phyloP scores from a whole-genome alignment of 2,797 vertebrate genomes.

The Pogonophryne albipinna region DNA sequence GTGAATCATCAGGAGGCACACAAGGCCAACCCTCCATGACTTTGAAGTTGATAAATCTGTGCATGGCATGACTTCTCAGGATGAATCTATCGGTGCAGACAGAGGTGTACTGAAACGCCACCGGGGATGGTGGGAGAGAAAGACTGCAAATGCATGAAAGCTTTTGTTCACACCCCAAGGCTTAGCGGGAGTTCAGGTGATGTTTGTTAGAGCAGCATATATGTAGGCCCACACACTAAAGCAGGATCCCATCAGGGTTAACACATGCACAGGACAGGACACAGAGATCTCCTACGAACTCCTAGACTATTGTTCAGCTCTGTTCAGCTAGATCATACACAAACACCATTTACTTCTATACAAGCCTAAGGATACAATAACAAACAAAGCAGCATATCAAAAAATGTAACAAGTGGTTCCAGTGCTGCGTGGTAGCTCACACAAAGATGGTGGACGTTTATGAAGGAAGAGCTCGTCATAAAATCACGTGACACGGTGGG shows the following conservation, averaged over 20 bases:
- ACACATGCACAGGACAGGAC: slow-evolving; percentile 81
- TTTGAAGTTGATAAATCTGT: slow-evolving; percentile 61
- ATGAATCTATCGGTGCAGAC: slow-evolving; percentile 53
- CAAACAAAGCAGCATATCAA: slow-evolving; percentile 71
- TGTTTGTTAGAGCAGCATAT: slow-evolving; percentile 79
- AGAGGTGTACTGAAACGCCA: slow-evolving; percentile 41
- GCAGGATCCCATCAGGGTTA: slow-evolving; percentile 67
- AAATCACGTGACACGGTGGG: slow-evolving; percentile 39
- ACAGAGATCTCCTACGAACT: slow-evolving; percentile 63
- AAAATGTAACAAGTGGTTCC: slow-evolving; percentile 56
- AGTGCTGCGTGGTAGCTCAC: slow-evolving; percentile 52
- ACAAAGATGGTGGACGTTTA: slow-evolving; percentile 49
- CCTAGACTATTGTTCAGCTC: slow-evolving; percentile 64
- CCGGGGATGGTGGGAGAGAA: slow-evolving; percentile 22
- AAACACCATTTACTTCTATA: slow-evolving; percentile 70
- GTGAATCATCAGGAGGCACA: slow-evolving; percentile 52
- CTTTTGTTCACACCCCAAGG: slow-evolving; percentile 52
- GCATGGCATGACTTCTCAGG: slow-evolving; percentile 61
- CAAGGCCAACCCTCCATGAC: slow-evolving; percentile 27
- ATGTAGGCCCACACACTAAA: slow-evolving; percentile 73
- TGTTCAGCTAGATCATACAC: slow-evolving; percentile 65
- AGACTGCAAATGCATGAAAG: slow-evolving; percentile 68
- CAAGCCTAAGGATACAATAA: slow-evolving; percentile 71
- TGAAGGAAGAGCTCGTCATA: slow-evolving; percentile 55
- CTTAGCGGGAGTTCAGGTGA: slow-evolving; percentile 61